Evolutionary conservation across 2,888 invertebrate genomes (phyloP).

Genomic region (Latrodectus elegans): DNA sequence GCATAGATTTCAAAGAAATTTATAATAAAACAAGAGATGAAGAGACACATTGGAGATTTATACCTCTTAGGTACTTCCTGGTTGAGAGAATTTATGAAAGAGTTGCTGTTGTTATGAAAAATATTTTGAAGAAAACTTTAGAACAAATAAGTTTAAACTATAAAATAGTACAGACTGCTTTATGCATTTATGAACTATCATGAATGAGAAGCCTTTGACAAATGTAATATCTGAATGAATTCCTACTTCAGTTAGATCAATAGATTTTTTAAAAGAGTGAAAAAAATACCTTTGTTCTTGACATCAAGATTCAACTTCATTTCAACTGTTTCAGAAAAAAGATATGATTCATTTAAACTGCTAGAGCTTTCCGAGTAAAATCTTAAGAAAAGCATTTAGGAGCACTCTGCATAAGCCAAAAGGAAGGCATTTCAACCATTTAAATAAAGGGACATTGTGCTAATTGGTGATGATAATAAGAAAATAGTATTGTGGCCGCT

Average conservation of each 20-base stretch:
- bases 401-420: background rate
- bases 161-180: too few species aligned
- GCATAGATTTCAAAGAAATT: too few species aligned
- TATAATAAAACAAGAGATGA: too few species aligned
- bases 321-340: too few species aligned
- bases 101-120: background rate
- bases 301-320: too few species aligned
- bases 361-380: background rate
- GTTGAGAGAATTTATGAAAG: conserved; percentile 10
- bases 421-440: background rate
- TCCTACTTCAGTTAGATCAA: background rate
- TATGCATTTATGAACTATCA: too few species aligned
- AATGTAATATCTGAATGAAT: background rate
- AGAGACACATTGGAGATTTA: too few species aligned
- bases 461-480: conserved; percentile 5
- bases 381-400: background rate
- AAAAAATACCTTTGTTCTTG: too few species aligned
- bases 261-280: background rate
- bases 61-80: background rate
- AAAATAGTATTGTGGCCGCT: background rate
- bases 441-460: background rate
- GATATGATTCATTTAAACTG: background rate
- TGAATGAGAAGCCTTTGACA: too few species aligned
- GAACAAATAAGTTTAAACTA: background rate
- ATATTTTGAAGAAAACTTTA: background rate